Base-by-base conservation (phyloP, 2,113 vertebrate genomes). In the Stercorarius parasiticus region DNA sequence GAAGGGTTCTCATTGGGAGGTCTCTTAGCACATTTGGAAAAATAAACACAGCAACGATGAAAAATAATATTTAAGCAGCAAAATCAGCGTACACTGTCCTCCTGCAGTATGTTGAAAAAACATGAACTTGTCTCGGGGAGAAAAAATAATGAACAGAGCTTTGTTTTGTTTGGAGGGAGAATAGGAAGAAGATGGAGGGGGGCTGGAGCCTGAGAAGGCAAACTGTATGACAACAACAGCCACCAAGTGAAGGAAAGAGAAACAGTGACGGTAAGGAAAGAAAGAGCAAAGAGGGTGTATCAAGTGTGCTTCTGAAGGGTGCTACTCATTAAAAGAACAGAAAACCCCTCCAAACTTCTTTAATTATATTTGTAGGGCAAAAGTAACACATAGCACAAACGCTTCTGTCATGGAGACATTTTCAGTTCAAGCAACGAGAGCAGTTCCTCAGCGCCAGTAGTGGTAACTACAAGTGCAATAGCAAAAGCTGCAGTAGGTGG, bases 1-100 rank as follows among this genome's bases (percentile, higher is more conserved):
- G 84, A 94, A 77, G 27, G 34, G 81, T 85, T 95, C 88, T 97
- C 90, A 56, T 4, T 95, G 88, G 89, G 95, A 95, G 87, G 94
- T 94, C 86, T 96, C 80, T 94, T 96, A 96, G 59, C 94, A 92
- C 79, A 81, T 95, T 94, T 95, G 69, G 77, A 96, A 96, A 96
- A 97, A 97, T 93, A 97, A 97, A 96, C 73, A 93, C 26, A 92
- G 91, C 95, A 97, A 93, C 1, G 42, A 88, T 53, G 66, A 96
- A 93, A 97, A 94, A 94, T 93, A 94, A 91, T 95, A 95, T 97
- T 96, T 94, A 84, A 95, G 91, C 90, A 93, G 84, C 12, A 94
- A 97, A 97, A 95, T 82, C 86, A 88, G 76, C 82, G 91, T 85
- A 95, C 23, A 34, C 19, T 77, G 73, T 94, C 72, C 84, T 92